Base-by-base conservation (phyloP, 2,113 vertebrate species). In the Scytalopus superciliaris region DNA sequence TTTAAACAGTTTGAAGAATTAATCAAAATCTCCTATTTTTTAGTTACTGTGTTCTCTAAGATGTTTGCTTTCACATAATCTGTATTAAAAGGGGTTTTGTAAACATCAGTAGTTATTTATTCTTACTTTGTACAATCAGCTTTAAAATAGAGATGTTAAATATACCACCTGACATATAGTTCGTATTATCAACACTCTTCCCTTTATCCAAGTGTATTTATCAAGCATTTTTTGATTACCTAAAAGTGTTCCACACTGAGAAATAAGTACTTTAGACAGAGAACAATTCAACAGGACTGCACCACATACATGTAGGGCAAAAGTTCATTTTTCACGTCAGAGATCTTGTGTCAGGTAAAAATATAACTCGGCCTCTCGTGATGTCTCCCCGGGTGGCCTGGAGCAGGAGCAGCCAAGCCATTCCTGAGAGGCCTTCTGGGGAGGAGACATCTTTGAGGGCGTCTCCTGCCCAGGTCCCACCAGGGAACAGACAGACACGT, bases 301-400 rank as follows among this genome's bases (percentile, higher is more conserved):
- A 90, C 23, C 55, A 70, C 75, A 92, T 22, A 86, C 14, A 50
- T 15, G n/a, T 63, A 67, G 79, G 85, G 82, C 67, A 92, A 93
- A 94, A 94, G 75, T 73, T 88, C 64, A 78, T 37, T 83, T 73
- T 80, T 84, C 21, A 3, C 3, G 7, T 79, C 81, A 89, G 56
- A 84, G 66, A 76, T 53, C 57, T 73, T 14, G 25, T 67, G 55
- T 45, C 55, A 70, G 68, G 85, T 95, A 86, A 95, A 96, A 97
- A 63, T 84, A 6, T 76, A 96, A 90, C 91, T 74, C 0, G 1
- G 59, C 42, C 70, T 76, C 84, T 62, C 1, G 1, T 80, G 87
- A 63, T 39, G 56, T 25, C 57, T 85, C 53, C 40, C 14, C 69
- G 63, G 59, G 67, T 40, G 75, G 50, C 79, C 56, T 0, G 10